Base-by-base conservation (phyloP, 2,888 invertebrate species). In the Scaptomyza reducta region DNA sequence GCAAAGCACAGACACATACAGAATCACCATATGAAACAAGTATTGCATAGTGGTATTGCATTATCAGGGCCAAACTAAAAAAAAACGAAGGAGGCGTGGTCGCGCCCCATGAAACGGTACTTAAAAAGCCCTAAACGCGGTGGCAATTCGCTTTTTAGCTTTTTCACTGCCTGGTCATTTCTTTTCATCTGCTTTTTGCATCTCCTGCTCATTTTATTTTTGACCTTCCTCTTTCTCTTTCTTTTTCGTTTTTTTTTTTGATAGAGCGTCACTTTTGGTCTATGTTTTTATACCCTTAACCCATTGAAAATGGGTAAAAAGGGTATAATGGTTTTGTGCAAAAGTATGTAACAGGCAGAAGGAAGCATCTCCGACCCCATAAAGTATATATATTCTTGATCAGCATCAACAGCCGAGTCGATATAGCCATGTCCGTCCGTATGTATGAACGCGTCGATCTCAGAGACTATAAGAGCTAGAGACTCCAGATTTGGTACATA, bases 41-140 rank as follows among this genome's bases (percentile, higher is more conserved):
- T 79, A 85, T 71, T 78, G 74, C 75, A 82, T 82, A 85, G 71
- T 70, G 66, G 69, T 68, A 81, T 77, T 72, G 77, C 73, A 54
- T 56, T 56, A 38, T 46, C 29, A 7, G 35, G 44, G 6, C 13
- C n/a, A 16, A 29, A 29, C n/a, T n/a, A 35, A 35, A 35, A 14
- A 14, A 35, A 38, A 9, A 38, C 0, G 3, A 29, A 33, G 59
- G 42, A 42, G 56, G 40, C 45, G 46, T 49, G 31, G 61, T 16
- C 40, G 49, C 18, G 42, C 46, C 50, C 49, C 59, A 53, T 53
- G 40, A 70, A 61, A 51, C 29, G 53, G 31, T 59, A 65, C 56
- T 87, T 83, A 71, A 79, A 62, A 58, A 64, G 49, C 40, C 60
- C 53, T 69, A 71, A 76, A 66, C 57, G 67, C 74, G 70, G 64